These are phyloP conservation scores for Popillia japonica DNA, from an alignment of 1,140 invertebrate genomes.

Conservation along the genomic window DNA sequence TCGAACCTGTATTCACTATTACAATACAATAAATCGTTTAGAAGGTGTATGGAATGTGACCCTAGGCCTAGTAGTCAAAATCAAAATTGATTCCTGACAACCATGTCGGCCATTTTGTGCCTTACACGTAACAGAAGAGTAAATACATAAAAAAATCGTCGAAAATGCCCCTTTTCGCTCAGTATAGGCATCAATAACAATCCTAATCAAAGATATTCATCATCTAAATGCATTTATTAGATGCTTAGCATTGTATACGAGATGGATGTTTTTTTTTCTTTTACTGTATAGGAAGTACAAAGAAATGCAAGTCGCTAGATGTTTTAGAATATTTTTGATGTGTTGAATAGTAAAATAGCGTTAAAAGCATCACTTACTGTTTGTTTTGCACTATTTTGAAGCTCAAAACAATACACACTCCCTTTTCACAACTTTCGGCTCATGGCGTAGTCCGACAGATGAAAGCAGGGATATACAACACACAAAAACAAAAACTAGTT, in stretches of 20 bases:
- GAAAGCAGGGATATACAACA: conserved; percentile 42
- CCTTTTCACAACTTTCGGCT: conserved; percentile 55
- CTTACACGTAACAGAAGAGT: conserved; percentile 36
- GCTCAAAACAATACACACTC: conserved; percentile 56
- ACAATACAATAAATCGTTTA: not conserved
- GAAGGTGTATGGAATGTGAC: conserved; percentile 43
- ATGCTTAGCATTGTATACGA: not conserved
- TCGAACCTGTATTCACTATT: not conserved
- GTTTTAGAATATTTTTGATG: not conserved
- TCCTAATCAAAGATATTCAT: not conserved
- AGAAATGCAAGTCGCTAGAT: not conserved
- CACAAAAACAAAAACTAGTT: conserved; percentile 34
- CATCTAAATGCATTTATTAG: conserved; percentile 10
- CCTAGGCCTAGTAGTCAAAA: conserved; percentile 49
- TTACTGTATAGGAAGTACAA: conserved; percentile 35
- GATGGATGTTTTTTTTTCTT: conserved; percentile 30
- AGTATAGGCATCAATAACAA: not conserved
- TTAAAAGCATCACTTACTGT: conserved; percentile 32
- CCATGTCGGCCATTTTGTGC: conserved; percentile 55
- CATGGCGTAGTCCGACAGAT: conserved; percentile 53
- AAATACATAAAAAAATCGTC: conserved; percentile 27
- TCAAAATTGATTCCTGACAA: conserved; percentile 57
- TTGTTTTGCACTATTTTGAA: conserved; percentile 44
- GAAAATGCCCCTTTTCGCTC: not conserved
- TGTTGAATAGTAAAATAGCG: not conserved